Percentiles rank a stretch among this genome's conserved stretches.
phyloP scores from a whole-genome alignment of 2,888 invertebrate species.

The Drosophila meridionalis region DNA sequence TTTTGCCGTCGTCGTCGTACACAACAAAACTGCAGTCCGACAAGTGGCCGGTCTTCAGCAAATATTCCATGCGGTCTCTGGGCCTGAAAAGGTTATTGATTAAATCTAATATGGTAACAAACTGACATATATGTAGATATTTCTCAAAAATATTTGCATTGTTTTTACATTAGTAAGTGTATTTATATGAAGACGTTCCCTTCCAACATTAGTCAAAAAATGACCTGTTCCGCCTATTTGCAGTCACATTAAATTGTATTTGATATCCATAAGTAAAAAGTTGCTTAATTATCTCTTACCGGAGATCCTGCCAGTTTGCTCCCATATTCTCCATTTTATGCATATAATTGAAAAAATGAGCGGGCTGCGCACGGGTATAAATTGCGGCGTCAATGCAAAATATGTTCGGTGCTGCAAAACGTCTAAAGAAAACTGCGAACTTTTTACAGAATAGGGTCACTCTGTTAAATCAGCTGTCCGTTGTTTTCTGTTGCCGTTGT shows the following conservation, averaged over 20 bases:
- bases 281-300: conserved; percentile 6
- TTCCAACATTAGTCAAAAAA: neutral
- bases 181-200: neutral
- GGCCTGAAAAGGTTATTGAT: conserved; percentile 21
- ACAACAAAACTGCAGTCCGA: conserved; percentile 60
- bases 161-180: neutral
- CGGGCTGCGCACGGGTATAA: conserved; percentile 9
- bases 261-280: neutral
- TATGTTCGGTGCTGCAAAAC: conserved; percentile 33
- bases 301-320: conserved; percentile 42
- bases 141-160: neutral
- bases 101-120: neutral
- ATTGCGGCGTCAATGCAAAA: conserved; percentile 7
- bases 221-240: neutral
- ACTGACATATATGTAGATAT: neutral
- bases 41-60: conserved; percentile 50
- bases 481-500: conserved; percentile 36
- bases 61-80: conserved; percentile 51
- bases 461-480: conserved; percentile 38
- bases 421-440: neutral
- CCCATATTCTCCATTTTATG: conserved; percentile 26
- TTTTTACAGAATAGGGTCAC: conserved; percentile 31
- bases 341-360: neutral
- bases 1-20: conserved; percentile 35
- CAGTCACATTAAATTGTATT: neutral